phyloP scores from a whole-genome alignment of 2,113 vertebrate genomes.

The Hipposideros armiger region DNA sequence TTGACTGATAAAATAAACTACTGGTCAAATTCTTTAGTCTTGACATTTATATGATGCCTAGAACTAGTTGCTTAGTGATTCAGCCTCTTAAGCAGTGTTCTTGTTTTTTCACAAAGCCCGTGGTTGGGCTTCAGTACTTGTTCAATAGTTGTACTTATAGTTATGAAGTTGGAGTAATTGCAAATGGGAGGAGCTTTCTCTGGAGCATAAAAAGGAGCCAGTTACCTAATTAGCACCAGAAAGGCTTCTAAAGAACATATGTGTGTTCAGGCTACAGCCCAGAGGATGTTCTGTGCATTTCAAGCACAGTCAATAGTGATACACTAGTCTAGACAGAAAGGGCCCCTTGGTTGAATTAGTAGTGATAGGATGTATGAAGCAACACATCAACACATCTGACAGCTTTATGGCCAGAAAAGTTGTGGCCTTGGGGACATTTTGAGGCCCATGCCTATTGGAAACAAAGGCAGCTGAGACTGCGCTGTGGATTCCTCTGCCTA shows the following conservation, averaged over 20 bases:
- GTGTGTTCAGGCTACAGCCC: not conserved
- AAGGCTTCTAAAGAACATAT: constrained; percentile 18
- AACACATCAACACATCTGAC: not conserved
- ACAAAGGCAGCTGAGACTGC: constrained; percentile 13
- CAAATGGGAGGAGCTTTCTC: not conserved
- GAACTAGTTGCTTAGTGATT: constrained; percentile 56
- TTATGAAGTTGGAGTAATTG: constrained; percentile 28
- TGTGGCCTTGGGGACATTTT: not conserved
- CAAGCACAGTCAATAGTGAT: not conserved
- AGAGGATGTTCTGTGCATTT: constrained; percentile 2
- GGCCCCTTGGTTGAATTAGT: constrained; percentile 10
- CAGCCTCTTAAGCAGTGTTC: not conserved
- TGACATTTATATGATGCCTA: constrained; percentile 4
- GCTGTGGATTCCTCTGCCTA: not conserved
- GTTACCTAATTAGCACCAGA: not conserved
- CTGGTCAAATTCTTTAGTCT: not conserved
- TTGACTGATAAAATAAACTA: constrained; percentile 12
- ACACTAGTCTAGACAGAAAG: not conserved
- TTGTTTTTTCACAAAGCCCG: not conserved
- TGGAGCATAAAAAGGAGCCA: constrained; percentile 39
- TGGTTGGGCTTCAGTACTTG: not conserved
- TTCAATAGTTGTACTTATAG: not conserved
- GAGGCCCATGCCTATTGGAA: not conserved
- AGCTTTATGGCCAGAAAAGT: constrained; percentile 9
- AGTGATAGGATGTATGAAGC: not conserved